A percentile compares a stretch with the other conserved stretches of the same genome.
phyloP scores from a whole-genome alignment of 2,797 vertebrate species.

The Avahi laniger region DNA sequence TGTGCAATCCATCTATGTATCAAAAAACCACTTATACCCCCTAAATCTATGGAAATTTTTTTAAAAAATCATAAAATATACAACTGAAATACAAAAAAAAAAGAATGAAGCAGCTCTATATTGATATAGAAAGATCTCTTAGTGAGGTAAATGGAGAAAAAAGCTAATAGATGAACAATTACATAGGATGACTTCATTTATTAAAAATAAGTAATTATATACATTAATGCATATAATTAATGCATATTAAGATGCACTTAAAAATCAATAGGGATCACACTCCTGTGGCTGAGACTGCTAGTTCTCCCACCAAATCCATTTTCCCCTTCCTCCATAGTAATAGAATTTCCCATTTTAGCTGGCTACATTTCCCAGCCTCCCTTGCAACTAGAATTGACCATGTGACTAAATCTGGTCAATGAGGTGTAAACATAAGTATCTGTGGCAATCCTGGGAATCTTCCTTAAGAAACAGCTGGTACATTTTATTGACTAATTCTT shows the following conservation, averaged over 20 bases:
- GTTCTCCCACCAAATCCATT: not conserved
- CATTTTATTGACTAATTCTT: not conserved
- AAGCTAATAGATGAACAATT: not conserved
- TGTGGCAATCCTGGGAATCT: slow-evolving; percentile 13
- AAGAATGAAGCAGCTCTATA: not conserved
- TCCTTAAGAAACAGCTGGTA: not conserved
- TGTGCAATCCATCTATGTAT: not conserved
- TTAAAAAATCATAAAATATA: too few species aligned
- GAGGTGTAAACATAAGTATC: not conserved
- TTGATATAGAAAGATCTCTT: slow-evolving; percentile 2
- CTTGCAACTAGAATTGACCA: not conserved
- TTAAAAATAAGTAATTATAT: not conserved
- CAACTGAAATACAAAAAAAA: too few species aligned
- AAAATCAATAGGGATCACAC: not conserved
- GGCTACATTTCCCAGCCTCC: not conserved
- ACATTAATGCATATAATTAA: too few species aligned
- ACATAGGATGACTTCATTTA: not conserved
- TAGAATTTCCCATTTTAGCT: not conserved
- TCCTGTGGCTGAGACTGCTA: not conserved
- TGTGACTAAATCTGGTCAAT: not conserved
- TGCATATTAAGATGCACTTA: not conserved
- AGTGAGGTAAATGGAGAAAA: not conserved
- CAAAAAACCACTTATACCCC: not conserved
- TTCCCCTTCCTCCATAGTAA: not conserved
- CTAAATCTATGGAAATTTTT: too few species aligned